phyloP scores from a whole-genome alignment of 2,113 vertebrate species.

The Panthera leo region DNA sequence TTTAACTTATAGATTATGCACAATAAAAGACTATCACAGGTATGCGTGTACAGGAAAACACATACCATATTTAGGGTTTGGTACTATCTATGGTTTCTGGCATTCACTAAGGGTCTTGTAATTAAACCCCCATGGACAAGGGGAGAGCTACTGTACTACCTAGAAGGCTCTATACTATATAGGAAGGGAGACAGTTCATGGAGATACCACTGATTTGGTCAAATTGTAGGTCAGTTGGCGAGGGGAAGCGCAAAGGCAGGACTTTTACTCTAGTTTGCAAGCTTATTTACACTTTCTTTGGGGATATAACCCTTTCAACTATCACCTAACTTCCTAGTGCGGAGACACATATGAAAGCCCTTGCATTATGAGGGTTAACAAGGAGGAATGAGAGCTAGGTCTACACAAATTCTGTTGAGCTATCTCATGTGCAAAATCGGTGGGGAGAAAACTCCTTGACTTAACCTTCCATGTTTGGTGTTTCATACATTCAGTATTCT shows the following conservation, averaged over 20 bases:
- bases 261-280: background rate
- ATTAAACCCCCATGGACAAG: no score
- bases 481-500: slow-evolving; percentile 54
- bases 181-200: background rate
- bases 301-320: background rate
- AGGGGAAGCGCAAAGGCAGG: background rate
- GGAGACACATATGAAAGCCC: background rate
- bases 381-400: background rate
- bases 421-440: background rate
- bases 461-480: background rate
- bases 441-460: background rate
- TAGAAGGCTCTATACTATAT: background rate
- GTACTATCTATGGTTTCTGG: background rate
- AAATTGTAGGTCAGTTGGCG: background rate
- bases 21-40: background rate
- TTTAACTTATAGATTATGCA: background rate
- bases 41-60: background rate
- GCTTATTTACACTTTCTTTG: background rate
- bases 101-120: background rate
- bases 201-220: background rate
- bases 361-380: background rate
- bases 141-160: background rate
- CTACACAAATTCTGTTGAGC: background rate
- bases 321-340: background rate
- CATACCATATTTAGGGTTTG: background rate